Percentiles rank a stretch among this genome's conserved stretches.
These are phyloP conservation scores for Autographa gamma DNA, from an alignment of 2,888 invertebrate genomes.

Conservation along the genomic window DNA sequence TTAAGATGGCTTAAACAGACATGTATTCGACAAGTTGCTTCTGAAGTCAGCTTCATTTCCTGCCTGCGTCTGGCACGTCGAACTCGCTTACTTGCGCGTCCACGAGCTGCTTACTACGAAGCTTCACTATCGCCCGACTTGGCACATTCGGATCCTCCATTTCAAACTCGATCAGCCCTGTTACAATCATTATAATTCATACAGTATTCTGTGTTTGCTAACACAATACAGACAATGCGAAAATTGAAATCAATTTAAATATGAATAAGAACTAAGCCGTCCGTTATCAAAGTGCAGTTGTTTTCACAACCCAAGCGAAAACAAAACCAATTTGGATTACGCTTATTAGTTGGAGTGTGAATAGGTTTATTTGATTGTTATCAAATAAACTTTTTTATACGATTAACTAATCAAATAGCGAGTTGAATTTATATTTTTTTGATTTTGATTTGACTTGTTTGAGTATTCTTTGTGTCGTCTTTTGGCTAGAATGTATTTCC, in stretches of 20 bases:
- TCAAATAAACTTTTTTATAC: too few species aligned
- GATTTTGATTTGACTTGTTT: too few species aligned
- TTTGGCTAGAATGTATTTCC: too few species aligned
- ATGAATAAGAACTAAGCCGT: not conserved
- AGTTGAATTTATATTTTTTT: too few species aligned
- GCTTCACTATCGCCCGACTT: slow-evolving; percentile 85
- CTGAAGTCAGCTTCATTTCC: slow-evolving; percentile 61
- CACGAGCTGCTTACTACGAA: slow-evolving; percentile 87
- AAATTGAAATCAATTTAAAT: not conserved
- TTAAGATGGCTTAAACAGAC: not conserved
- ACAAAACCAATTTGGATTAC: not conserved
- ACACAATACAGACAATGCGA: not conserved
- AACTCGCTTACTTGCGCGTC: slow-evolving; percentile 87
- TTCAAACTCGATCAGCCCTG: slow-evolving; percentile 86
- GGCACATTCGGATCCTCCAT: slow-evolving; percentile 87
- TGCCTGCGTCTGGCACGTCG: slow-evolving; percentile 75
- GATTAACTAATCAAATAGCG: not conserved
- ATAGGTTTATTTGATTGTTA: not conserved
- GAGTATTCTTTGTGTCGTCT: too few species aligned
- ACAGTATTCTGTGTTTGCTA: not conserved
- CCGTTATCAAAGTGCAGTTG: slow-evolving; percentile 1
- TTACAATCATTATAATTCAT: not conserved
- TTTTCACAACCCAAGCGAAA: slow-evolving; percentile 6
- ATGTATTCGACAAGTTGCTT: slow-evolving; percentile 9
- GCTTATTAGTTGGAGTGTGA: not conserved